Percentiles rank a stretch among this genome's conserved stretches.
phyloP scores from a whole-genome alignment of 2,113 vertebrate genomes.

The Ageneiosus marmoratus region DNA sequence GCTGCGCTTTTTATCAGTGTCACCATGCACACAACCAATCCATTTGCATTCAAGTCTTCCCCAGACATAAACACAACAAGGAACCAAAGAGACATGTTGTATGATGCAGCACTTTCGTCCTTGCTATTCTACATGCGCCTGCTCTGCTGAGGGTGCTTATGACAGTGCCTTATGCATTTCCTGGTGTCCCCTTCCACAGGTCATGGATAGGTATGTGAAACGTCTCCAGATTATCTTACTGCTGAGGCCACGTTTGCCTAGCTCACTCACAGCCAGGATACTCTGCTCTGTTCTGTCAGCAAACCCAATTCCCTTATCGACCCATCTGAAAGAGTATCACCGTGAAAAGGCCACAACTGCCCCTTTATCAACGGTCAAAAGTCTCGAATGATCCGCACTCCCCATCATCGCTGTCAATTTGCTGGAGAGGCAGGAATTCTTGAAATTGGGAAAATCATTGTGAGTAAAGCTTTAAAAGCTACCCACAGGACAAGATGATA shows the following conservation, averaged over 20 bases:
- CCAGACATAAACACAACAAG: constrained; percentile 24
- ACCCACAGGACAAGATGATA: not conserved
- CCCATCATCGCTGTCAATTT: not conserved
- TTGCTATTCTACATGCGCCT: not conserved
- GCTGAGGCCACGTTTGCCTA: constrained; percentile 37
- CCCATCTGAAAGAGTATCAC: constrained; percentile 48
- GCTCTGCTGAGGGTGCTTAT: constrained; percentile 1
- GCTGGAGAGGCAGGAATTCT: not conserved
- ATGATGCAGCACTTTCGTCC: not conserved
- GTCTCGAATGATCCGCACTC: constrained; percentile 25
- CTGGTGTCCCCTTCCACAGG: constrained; percentile 18
- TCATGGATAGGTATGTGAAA: constrained; percentile 43
- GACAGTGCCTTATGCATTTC: not conserved
- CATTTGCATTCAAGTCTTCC: constrained; percentile 12
- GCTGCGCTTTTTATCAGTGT: constrained; percentile 18
- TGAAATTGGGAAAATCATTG: not conserved
- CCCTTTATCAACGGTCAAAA: constrained; percentile 39
- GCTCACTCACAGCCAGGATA: constrained; percentile 3
- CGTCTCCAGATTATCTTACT: constrained; percentile 56
- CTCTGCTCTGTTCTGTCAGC: constrained; percentile 29
- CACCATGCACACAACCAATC: not conserved
- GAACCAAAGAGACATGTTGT: not conserved
- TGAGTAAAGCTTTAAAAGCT: constrained; percentile 13
- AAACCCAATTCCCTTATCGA: constrained; percentile 46
- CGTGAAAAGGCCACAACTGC: constrained; percentile 30